These are phyloP conservation scores for Hepsetus odoe DNA, from an alignment of 2,113 vertebrate species.

Conservation along the genomic window DNA sequence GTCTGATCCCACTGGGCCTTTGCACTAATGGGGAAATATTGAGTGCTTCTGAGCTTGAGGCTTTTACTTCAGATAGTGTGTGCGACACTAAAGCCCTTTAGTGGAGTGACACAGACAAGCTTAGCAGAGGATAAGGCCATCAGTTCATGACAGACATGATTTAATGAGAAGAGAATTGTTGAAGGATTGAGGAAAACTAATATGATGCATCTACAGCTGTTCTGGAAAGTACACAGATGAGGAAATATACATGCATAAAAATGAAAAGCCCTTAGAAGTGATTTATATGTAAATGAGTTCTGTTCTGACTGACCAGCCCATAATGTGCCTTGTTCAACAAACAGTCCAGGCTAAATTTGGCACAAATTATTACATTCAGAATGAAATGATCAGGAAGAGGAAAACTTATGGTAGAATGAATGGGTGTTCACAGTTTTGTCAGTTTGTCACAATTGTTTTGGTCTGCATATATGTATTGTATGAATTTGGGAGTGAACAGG, in stretches of 20 bases:
- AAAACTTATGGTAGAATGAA: too few relatives aligned
- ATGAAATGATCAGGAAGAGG: too few relatives aligned
- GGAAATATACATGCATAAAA: not conserved
- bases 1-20: constrained; percentile 70
- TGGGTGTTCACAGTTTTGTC: too few relatives aligned
- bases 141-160: constrained; percentile 32
- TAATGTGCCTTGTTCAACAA: not conserved
- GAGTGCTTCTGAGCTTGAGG: constrained; percentile 73
- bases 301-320: not conserved
- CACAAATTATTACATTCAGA: not conserved
- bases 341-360: not conserved
- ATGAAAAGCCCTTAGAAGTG: not conserved
- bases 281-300: not conserved
- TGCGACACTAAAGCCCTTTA: constrained; percentile 37
- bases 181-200: not conserved
- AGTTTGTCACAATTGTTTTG: too few relatives aligned
- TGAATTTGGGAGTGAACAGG: too few relatives aligned
- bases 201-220: not conserved
- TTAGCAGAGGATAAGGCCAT: constrained; percentile 7
- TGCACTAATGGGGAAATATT: constrained; percentile 78
- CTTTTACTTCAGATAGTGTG: constrained; percentile 58
- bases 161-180: constrained; percentile 24
- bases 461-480: too few relatives aligned
- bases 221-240: not conserved
- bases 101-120: constrained; percentile 52